Evolutionary conservation across 2,888 invertebrate species (phyloP).

Genomic region (Siphlonurus alternatus): DNA sequence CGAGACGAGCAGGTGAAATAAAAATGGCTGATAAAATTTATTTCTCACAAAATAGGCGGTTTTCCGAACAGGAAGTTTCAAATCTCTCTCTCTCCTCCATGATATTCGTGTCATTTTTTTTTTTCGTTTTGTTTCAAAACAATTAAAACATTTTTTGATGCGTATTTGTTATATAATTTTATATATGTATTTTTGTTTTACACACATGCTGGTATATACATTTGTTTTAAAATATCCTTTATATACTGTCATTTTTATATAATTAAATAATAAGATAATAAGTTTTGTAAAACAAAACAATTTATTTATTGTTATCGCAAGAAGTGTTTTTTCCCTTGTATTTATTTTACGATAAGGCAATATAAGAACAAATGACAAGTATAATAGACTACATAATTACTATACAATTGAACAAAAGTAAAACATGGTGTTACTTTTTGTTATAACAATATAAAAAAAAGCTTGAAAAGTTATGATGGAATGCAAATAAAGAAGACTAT

Average conservation of each 20-base stretch:
- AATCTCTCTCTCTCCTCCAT: background rate
- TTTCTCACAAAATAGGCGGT: background rate
- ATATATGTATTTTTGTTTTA: no score
- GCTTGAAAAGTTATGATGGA: background rate
- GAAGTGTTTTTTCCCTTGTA: background rate
- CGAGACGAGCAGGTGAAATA: background rate
- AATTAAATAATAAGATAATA: no score
- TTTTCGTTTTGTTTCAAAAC: background rate
- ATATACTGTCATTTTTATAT: no score
- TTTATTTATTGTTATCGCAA: background rate
- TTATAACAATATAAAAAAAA: background rate
- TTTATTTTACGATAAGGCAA: background rate
- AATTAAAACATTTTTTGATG: background rate
- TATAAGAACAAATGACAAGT: background rate
- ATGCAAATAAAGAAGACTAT: background rate
- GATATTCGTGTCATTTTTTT: background rate
- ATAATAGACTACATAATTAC: background rate
- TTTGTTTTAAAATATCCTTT: no score
- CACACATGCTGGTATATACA: no score
- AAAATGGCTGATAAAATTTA: background rate
- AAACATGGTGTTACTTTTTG: background rate
- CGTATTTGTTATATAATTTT: background rate
- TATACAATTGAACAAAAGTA: background rate
- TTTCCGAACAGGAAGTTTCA: background rate
- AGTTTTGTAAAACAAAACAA: background rate